Evolutionary conservation across 2,797 vertebrate species (phyloP), one percentile per base, ranked within the genome.

Genomic region (Enoplosus armatus): DNA sequence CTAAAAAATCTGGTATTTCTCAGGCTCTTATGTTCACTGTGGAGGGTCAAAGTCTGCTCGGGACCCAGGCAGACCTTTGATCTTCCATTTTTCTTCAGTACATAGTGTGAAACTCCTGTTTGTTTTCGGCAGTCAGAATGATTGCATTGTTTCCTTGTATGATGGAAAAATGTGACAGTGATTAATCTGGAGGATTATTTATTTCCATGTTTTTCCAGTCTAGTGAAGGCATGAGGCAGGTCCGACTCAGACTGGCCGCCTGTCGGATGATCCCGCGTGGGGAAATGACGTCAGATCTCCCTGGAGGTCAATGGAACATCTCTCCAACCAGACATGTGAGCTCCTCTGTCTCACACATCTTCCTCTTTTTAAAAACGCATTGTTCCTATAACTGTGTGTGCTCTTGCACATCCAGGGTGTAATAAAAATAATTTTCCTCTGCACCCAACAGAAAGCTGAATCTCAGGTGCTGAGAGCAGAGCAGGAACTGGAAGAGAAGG

Each of bases 221-320:
- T 3, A 92, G 90, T 83, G 94, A 92, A 85, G 93, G 92, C 5
- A 74, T 95, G 93, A 95, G 90, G 88, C 94, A 96, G 75, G 96
- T 96, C n/a, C 91, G 97, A 87, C 87, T 72, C 76, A 93, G 88
- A 86, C 94, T 99, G 90, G 97, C 96, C 0, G 94, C 96, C 43
- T 90, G 94, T 93, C 96, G 90, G 88, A 94, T 93, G 9, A 55
- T 83, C 22, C 62, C 74, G 20, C 89, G 71, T 6, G 83, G 77
- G 64, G 87, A 92, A 4, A 78, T 83, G 16, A 6, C 48, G 3
- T 87, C 92, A 12, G 79, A 90, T 4, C 93, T 96, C 82, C 95
- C 96, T 0, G 87, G 90, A 0, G 94, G 91, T 6, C 1, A 70
- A 79, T 96, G 93, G 94, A 94, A 93, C 75, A 79, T 80, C 26